These are phyloP conservation scores for Columba janthina DNA, from an alignment of 2,113 vertebrate genomes.

Conservation along the genomic window DNA sequence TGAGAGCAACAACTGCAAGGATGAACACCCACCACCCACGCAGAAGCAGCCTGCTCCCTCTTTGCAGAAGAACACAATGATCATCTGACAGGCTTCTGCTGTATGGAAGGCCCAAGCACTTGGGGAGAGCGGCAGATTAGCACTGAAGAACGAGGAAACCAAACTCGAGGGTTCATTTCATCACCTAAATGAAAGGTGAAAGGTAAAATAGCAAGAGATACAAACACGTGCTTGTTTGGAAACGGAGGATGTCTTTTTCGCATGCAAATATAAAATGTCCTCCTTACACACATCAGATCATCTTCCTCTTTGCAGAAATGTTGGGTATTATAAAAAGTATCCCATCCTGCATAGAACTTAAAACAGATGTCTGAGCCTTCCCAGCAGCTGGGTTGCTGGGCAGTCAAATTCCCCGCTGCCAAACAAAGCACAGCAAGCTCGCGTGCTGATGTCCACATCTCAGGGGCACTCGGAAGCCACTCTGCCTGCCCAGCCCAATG, in stretches of 20 bases:
- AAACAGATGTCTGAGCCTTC: constrained; percentile 17
- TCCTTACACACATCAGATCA: neutral
- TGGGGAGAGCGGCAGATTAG: neutral
- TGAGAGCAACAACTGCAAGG: neutral
- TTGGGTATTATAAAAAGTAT: neutral
- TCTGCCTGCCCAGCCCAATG: neutral
- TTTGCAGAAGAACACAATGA: neutral
- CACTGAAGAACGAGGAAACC: neutral
- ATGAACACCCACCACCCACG: neutral
- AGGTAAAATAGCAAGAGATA: neutral
- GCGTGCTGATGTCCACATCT: neutral
- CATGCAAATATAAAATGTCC: neutral
- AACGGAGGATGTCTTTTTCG: neutral
- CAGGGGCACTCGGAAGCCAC: neutral
- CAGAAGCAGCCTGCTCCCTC: neutral
- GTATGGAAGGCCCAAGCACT: neutral
- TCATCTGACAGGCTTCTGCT: neutral
- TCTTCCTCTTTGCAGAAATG: neutral
- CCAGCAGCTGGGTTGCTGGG: neutral
- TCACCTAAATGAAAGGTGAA: neutral
- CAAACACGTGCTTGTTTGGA: neutral
- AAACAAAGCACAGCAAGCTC: constrained; percentile 37
- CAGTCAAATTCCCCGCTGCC: neutral
- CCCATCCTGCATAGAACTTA: neutral
- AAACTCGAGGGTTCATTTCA: neutral